Base-by-base conservation (phyloP, 2,797 vertebrate genomes). In the Rhabdomys pumilio region DNA sequence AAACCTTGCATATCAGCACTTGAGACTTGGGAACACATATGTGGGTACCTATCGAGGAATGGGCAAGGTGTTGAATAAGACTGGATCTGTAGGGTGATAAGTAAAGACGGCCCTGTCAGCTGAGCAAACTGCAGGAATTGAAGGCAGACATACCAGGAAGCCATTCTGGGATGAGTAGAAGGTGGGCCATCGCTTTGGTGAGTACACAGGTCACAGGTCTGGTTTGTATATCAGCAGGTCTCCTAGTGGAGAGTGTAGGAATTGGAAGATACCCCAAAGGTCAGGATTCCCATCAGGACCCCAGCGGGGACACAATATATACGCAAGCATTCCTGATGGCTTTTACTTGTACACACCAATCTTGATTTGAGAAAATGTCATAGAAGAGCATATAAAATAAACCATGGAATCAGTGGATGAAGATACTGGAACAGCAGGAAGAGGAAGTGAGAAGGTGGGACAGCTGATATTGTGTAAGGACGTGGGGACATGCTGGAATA, bases 241-340 rank as follows among this genome's bases (percentile, higher is more conserved):
- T 84, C 65, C 59, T 53, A 2, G 19, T 65, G 29, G 47, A 11
- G 31, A 63, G 11, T 50, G 57, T 73, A 17, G 6, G 31, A 55
- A 53, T 57, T 24, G 47, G 31, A 63, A 73, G 84, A 69, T 77
- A 83, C 34, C 34, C 34, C 13, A 12, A 31, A 19, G 34, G 69
- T n/a, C 79, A 50, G 83, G 82, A 76, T 17, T 44, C 7, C 59
- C 3, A 2, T 72, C 69, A 61, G 38, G 4, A 17, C 47, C 61
- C 87, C 59, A 65, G 1, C 0, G 2, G 6, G 22, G 20, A 31
- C 13, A 7, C 44, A 44, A 2, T 31, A 15, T n/a, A 2, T 0
- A 12, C 14, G 20, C 57, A 63, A 24, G 12, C 76, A 73, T 53
- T 1, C 50, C 24, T 24, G 29, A 12, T 17, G 9, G 19, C 4